phyloP scores from a whole-genome alignment of 2,797 vertebrate species.

The Bradypodion ventrale region DNA sequence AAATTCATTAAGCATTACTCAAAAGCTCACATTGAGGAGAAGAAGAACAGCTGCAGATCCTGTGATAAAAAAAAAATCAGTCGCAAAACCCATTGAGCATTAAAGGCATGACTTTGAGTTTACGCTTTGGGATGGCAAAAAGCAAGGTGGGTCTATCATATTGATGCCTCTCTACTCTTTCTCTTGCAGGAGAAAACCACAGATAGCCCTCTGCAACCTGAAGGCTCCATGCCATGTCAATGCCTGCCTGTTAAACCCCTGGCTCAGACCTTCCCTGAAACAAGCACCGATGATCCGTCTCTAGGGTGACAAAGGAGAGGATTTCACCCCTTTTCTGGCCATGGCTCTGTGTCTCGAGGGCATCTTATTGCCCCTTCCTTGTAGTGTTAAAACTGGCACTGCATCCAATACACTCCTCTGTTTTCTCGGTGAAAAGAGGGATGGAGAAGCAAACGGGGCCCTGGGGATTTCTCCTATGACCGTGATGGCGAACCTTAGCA shows the following conservation, averaged over 20 bases:
- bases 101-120: background rate
- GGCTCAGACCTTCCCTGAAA: background rate
- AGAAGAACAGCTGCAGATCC: background rate
- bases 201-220: background rate
- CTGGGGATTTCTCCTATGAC: background rate
- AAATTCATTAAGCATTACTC: conserved; percentile 34
- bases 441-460: too few species aligned
- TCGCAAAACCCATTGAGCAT: background rate
- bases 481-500: too few species aligned
- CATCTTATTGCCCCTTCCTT: too few species aligned
- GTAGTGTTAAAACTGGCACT: background rate
- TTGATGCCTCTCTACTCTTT: background rate
- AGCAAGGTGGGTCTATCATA: background rate
- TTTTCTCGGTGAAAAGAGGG: background rate
- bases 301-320: background rate
- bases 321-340: background rate
- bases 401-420: background rate
- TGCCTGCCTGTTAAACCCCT: background rate
- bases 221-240: too few species aligned
- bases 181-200: too few species aligned
- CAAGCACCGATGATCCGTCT: background rate
- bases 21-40: background rate
- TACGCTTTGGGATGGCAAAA: background rate
- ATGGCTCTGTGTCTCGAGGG: background rate
- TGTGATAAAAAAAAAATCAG: background rate